Base-by-base conservation (phyloP, 2,888 invertebrate genomes). In the Tinea pellionella region DNA sequence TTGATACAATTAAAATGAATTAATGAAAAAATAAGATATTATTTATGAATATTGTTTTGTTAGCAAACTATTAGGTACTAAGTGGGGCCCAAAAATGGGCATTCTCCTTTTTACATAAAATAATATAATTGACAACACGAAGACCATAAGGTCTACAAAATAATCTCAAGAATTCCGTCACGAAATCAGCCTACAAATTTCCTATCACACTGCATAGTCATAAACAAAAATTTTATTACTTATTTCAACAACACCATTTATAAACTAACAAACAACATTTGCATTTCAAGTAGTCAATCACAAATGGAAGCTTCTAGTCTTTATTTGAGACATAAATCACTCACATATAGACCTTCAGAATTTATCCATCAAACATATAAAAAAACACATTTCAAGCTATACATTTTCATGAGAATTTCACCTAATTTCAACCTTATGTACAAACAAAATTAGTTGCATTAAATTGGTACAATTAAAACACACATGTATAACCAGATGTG, bases 141-240 rank as follows among this genome's bases (percentile, higher is more conserved):
- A n/a, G n/a, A n/a, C n/a, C n/a, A n/a, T n/a, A n/a, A n/a, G n/a
- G n/a, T n/a, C n/a, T n/a, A n/a, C 24, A 24, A 24, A 24, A 24
- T n/a, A 24, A 24, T 24, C 24, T 24, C 16, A 15, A 47, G 16
- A 47, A 47, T 47, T 15, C 47, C 47, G 13, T 47, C 13, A 47
- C 47, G 15, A 47, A 47, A 47, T 47, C 13, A 16, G 13, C 47
- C 16, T 16, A 47, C 47, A 47, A 16, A 47, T 47, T 15, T 47
- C 15, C 47, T n/a, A 47, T 16, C 47, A 47, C n/a, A 47, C 12
- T 8, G 47, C 47, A n/a, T 6, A 6, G 47, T 9, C 47, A 15
- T 47, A 47, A 47, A 47, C 47, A 47, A 47, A 16, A 47, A 47
- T 47, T 47, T 53, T 53, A 53, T 53, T 19, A 53, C 53, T 8